Evolutionary conservation across 2,797 vertebrate species (phyloP).

Genomic region (Sitta carolinensis): DNA sequence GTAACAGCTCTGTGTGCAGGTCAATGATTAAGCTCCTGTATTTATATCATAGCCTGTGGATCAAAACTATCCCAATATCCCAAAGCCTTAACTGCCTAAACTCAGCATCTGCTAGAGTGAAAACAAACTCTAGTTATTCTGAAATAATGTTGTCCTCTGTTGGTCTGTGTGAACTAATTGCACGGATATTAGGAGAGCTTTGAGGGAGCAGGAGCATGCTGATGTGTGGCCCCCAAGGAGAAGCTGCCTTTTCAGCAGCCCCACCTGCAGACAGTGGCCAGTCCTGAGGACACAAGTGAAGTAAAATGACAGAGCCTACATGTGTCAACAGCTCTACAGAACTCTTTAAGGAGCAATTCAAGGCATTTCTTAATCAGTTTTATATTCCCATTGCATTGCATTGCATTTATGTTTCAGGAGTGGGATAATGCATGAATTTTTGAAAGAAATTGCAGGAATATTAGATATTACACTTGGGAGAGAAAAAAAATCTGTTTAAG

Average conservation of each 20-base stretch:
- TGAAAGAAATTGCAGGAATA: neutral
- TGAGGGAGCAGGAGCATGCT: neutral
- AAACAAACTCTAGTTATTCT: neutral
- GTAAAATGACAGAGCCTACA: neutral
- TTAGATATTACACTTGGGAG: neutral
- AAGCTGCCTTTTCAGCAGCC: neutral
- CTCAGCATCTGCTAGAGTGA: neutral
- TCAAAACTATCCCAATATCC: neutral
- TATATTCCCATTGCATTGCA: neutral
- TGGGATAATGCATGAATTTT: neutral
- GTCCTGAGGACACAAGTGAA: neutral
- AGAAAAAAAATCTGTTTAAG: neutral
- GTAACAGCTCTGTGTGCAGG: neutral
- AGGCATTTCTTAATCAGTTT: neutral
- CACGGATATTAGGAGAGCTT: rapidly evolving
- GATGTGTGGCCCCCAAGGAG: neutral
- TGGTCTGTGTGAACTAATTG: neutral
- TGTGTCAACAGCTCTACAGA: neutral
- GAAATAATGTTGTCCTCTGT: neutral
- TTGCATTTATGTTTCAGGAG: neutral
- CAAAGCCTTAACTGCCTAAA: neutral
- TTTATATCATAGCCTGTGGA: neutral
- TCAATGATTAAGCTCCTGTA: neutral
- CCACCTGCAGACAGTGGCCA: rapidly evolving
- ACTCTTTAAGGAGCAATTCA: neutral